phyloP scores from a whole-genome alignment of 2,113 vertebrate species.

The Stigmatopora nigra region DNA sequence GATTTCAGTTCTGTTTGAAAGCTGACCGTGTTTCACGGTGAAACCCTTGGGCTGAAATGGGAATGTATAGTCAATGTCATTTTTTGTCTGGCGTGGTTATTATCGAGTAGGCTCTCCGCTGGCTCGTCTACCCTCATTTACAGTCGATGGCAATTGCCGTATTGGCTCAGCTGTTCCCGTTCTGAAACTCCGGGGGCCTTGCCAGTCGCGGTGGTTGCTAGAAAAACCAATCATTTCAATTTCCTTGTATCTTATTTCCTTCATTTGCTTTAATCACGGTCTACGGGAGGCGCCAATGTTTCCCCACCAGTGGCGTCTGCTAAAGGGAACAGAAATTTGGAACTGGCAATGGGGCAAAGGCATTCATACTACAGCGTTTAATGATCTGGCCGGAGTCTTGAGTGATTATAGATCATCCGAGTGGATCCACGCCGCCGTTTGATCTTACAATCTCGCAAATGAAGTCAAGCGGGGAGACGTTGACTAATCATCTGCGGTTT shows the following conservation, averaged over 20 bases:
- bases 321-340: constrained; percentile 45
- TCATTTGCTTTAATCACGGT: constrained; percentile 68
- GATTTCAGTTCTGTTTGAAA: constrained; percentile 48
- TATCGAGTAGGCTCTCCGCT: constrained; percentile 16
- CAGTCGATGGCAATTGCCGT: constrained; percentile 51
- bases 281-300: constrained; percentile 61
- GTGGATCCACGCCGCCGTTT: constrained; percentile 45
- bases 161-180: constrained; percentile 46
- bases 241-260: constrained; percentile 72
- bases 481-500: constrained; percentile 59
- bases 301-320: constrained; percentile 50
- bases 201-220: constrained; percentile 60
- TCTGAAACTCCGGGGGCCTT: constrained; percentile 25
- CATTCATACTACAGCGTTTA: constrained; percentile 51
- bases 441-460: constrained; percentile 55
- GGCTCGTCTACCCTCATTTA: constrained; percentile 31
- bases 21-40: constrained; percentile 43
- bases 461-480: constrained; percentile 50
- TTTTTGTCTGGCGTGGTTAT: constrained; percentile 47
- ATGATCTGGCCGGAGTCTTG: constrained; percentile 46
- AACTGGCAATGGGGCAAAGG: constrained; percentile 49
- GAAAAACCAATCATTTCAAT: constrained; percentile 70
- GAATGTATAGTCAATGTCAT: constrained; percentile 57
- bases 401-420: constrained; percentile 56
- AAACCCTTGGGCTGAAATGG: constrained; percentile 31